Evolutionary conservation across 1,140 invertebrate species (phyloP).

Genomic region (Macrobrachium nipponense): DNA sequence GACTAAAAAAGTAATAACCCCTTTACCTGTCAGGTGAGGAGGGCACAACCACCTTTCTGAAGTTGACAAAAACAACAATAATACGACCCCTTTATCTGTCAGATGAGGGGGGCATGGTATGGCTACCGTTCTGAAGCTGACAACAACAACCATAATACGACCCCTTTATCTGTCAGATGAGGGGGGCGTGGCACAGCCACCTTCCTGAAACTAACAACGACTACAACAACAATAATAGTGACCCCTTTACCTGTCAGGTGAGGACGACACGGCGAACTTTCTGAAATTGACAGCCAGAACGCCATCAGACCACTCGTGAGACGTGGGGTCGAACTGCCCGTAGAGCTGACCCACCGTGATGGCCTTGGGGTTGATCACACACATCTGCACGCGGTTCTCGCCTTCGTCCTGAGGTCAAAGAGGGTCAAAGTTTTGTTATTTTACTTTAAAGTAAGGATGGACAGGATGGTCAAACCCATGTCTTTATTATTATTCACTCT

Average conservation of each 20-base stretch:
- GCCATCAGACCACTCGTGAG: conserved; percentile 93
- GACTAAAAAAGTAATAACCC: no score
- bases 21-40: no score
- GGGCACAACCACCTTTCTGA: no score
- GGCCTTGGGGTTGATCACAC: conserved; percentile 94
- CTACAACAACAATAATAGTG: conserved; percentile 69
- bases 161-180: no score
- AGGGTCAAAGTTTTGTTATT: neutral
- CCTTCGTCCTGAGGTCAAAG: conserved; percentile 73
- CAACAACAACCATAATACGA: no score
- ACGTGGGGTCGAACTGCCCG: conserved; percentile 93
- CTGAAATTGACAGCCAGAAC: conserved; percentile 92
- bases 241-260: conserved; percentile 74
- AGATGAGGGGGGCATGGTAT: conserved; percentile 72
- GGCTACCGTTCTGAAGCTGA: conserved; percentile 76
- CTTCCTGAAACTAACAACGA: conserved; percentile 98
- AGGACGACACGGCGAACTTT: conserved; percentile 85
- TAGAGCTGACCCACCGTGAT: conserved; percentile 97
- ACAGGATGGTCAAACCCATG: neutral
- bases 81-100: no score
- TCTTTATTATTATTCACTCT: no score
- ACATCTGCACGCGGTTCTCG: conserved; percentile 90
- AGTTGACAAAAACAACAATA: no score
- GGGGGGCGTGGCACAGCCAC: conserved; percentile 82
- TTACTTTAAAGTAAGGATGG: neutral